Conservation (phyloP, 2,888 invertebrate genomes). For the Stenchaetothrips biformis region DNA sequence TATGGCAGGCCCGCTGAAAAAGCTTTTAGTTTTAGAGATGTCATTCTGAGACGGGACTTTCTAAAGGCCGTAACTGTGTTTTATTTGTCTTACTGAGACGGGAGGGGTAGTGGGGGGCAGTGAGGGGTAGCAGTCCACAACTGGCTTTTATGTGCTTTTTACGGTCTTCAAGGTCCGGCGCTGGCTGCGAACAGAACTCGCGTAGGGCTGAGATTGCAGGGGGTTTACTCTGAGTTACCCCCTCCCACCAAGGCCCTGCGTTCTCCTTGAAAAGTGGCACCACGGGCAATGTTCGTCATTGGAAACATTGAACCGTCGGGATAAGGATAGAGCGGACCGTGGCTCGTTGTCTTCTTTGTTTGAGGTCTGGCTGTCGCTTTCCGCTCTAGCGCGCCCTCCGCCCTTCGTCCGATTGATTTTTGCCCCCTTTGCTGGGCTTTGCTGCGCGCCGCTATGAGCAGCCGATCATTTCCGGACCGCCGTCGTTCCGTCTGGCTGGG, state of each 20-base stretch:
- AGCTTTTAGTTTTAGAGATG: constrained; percentile 9
- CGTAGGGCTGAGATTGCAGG: not conserved
- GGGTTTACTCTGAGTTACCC: not conserved
- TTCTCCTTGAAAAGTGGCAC: too few relatives aligned
- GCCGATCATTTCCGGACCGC: not conserved
- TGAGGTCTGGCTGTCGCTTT: not conserved
- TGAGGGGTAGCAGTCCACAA: constrained; percentile 1
- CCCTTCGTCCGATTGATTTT: not conserved
- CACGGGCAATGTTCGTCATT: not conserved
- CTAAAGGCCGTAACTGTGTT: not conserved
- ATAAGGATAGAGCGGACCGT: not conserved
- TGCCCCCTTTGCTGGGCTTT: not conserved
- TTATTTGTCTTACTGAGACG: not conserved
- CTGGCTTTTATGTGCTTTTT: constrained; percentile 1
- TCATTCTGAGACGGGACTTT: not conserved
- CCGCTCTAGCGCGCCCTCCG: not conserved
- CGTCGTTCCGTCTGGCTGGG: not conserved
- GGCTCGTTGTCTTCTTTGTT: not conserved
- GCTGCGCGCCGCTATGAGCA: not conserved
- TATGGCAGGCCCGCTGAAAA: not conserved
- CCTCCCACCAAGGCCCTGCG: not conserved
- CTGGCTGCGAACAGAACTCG: not conserved
- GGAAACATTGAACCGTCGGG: not conserved
- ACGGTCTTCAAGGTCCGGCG: not conserved
- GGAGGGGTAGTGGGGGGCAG: not conserved